A percentile compares a stretch with the other conserved stretches of the same genome.
Conservation (phyloP, 1,140 invertebrate genomes). For the Arion vulgaris region DNA sequence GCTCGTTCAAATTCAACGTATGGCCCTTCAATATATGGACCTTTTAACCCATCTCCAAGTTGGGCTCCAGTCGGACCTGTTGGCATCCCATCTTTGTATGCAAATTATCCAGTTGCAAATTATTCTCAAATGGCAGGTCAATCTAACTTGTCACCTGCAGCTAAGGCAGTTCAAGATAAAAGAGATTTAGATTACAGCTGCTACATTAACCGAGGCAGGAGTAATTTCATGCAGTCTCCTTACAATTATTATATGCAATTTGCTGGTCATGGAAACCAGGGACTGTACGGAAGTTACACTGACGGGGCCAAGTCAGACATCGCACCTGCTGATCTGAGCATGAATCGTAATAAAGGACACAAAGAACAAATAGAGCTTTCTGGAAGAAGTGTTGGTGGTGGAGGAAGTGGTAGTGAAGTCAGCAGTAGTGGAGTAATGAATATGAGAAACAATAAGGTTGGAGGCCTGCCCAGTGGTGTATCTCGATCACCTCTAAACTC, state of each 20-base stretch:
- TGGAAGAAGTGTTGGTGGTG: not conserved
- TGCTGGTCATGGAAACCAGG: not conserved
- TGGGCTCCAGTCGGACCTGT: not conserved
- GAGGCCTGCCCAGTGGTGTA: not conserved
- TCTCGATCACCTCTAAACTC: not conserved
- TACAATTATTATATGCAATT: slow-evolving; percentile 30
- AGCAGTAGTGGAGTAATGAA: not conserved
- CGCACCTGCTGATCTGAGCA: slow-evolving; percentile 32
- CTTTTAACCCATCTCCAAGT: slow-evolving; percentile 31
- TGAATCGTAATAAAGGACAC: not conserved
- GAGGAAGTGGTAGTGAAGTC: too few species aligned
- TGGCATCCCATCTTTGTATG: not conserved
- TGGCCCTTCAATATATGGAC: slow-evolving; percentile 32
- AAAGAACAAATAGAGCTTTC: not conserved
- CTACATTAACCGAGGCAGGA: not conserved
- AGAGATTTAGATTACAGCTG: not conserved
- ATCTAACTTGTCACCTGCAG: not conserved
- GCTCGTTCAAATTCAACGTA: not conserved
- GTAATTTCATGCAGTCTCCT: not conserved
- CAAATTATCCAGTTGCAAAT: not conserved
- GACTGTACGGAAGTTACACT: not conserved
- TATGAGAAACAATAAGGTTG: not conserved
- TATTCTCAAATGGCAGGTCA: not conserved
- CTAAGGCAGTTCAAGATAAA: not conserved
- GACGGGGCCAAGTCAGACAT: not conserved